Conservation (phyloP, 2,113 vertebrate species). For the Rousettus leschenaultii region DNA sequence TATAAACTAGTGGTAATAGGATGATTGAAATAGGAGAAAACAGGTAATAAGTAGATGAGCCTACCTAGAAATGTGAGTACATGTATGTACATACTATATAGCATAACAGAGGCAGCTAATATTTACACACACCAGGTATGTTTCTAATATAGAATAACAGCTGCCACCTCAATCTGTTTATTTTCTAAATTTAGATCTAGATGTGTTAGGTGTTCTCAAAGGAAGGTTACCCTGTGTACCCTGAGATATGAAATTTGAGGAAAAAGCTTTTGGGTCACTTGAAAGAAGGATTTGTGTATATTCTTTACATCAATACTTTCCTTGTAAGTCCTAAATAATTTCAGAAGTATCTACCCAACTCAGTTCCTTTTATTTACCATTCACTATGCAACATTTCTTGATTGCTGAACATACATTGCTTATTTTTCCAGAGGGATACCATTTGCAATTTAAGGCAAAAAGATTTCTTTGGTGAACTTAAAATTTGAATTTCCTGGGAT, state of each 20-base stretch:
- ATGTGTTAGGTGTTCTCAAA: not conserved
- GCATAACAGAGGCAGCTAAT: not conserved
- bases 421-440: not conserved
- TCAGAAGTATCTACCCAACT: not conserved
- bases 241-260: not conserved
- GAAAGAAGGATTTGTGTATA: not conserved
- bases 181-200: constrained; percentile 25
- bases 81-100: no score
- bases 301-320: not conserved
- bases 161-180: not conserved
- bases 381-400: not conserved
- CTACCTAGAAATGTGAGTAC: not conserved
- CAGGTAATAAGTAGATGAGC: not conserved
- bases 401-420: not conserved
- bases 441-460: not conserved
- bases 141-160: not conserved
- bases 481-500: not conserved
- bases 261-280: not conserved
- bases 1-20: not conserved
- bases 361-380: not conserved
- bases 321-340: not conserved
- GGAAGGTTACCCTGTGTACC: not conserved
- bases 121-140: not conserved
- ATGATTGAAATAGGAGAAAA: not conserved
- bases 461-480: not conserved